Base-by-base conservation (phyloP, 2,113 vertebrate genomes). In the Oceanites oceanicus region DNA sequence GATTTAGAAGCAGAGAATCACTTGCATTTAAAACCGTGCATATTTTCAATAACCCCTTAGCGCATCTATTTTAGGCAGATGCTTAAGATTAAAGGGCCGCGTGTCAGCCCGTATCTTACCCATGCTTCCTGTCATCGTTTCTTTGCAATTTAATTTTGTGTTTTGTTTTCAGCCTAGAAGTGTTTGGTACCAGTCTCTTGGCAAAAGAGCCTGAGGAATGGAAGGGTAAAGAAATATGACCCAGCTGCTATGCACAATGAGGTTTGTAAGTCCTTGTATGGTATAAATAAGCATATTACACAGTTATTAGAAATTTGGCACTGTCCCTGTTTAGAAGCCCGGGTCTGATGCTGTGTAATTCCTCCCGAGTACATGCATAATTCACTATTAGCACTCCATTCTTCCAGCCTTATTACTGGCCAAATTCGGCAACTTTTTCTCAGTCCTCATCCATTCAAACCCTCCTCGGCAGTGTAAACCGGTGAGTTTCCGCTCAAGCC, bases 231-330 rank as follows among this genome's bases (percentile, higher is more conserved):
- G 94, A 91, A 96, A 96, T 88, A 92, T 61, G 95, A 96, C 74
- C 94, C 96, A 92, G 95, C 87, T 94, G 96, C 95, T 95, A 81
- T 73, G 96, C 94, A 91, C 96, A 86, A 82, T 84, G 95, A 96
- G 95, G 96, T 97, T 94, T 88, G 92, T 96, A 95, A 95, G 95
- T 90, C 96, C 96, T 95, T 97, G 95, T 96, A 95, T 88, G 95
- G 96, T 96, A 97, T 96, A 97, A 96, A 96, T 96, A 90, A 96
- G 91, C 86, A 90, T 92, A 94, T 96, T 94, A 95, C 96, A 95
- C 49, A 85, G 86, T 95, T 94, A 94, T 88, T 95, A 93, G 92
- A 90, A 91, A 90, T 94, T 84, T 96, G 96, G 96, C 95, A 62
- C 91, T 84, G 85, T 84, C 88, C 58, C 76, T 86, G 53, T 93